Evolutionary conservation across 2,113 vertebrate genomes (phyloP).

Genomic region (Colius striatus): DNA sequence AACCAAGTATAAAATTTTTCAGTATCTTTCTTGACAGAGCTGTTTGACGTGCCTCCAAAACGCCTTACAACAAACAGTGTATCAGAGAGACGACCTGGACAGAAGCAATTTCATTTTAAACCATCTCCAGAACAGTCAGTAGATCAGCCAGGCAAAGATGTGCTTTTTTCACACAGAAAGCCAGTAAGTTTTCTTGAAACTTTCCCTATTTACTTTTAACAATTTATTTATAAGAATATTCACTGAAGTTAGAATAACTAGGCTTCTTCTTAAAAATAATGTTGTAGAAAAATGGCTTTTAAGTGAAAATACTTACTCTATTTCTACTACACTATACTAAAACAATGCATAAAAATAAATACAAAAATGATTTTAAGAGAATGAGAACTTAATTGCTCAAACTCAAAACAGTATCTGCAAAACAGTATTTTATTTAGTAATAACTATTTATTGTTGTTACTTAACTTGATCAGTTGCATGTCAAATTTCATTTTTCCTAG

Average conservation of each 20-base stretch:
- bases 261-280: not conserved
- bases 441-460: constrained; percentile 69
- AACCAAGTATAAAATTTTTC: not conserved
- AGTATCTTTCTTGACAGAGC: not conserved
- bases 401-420: constrained; percentile 24
- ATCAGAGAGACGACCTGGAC: not conserved
- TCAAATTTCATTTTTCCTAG: constrained; percentile 78
- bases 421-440: constrained; percentile 58
- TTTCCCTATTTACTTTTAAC: not conserved
- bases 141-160: not conserved
- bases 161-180: not conserved
- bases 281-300: not conserved
- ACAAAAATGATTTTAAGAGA: not conserved
- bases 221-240: not conserved
- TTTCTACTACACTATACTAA: not conserved
- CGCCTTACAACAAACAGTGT: not conserved
- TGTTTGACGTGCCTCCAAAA: not conserved
- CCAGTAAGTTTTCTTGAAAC: not conserved
- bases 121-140: not conserved
- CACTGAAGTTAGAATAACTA: not conserved
- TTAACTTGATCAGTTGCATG: constrained; percentile 70
- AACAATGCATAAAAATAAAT: not conserved
- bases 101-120: not conserved
- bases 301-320: not conserved
- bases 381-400: not conserved